phyloP scores from a whole-genome alignment of 2,888 invertebrate species.

The Catocala fraxini region DNA sequence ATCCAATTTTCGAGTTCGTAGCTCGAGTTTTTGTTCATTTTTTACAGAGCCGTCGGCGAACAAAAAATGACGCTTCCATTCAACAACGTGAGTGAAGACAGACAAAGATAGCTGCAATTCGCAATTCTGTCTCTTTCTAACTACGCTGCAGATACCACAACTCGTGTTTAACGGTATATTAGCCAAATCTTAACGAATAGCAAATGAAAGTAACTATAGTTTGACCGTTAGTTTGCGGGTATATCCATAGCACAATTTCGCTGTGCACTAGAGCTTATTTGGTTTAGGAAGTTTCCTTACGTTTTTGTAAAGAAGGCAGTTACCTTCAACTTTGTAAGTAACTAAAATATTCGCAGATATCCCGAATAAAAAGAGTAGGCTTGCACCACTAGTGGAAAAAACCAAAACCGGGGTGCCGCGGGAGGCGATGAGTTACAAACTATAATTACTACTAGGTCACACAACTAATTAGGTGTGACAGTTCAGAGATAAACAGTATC shows the following conservation, averaged over 20 bases:
- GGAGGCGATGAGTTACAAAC: slow-evolving; percentile 52
- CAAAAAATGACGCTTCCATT: slow-evolving; percentile 76
- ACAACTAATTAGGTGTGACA: slow-evolving; percentile 56
- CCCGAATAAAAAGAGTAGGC: no score
- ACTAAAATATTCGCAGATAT: no score
- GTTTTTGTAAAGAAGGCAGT: no score
- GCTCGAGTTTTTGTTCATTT: slow-evolving; percentile 73
- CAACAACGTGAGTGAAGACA: slow-evolving; percentile 61
- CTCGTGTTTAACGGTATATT: slow-evolving; percentile 71
- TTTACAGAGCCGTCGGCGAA: slow-evolving; percentile 64
- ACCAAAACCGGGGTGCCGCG: slow-evolving; percentile 40
- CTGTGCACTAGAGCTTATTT: background rate
- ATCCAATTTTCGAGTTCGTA: slow-evolving; percentile 78
- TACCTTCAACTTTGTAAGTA: no score
- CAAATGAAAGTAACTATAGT: slow-evolving; percentile 70
- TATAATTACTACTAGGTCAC: slow-evolving; percentile 66
- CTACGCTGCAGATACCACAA: slow-evolving; percentile 55
- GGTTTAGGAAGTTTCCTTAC: background rate
- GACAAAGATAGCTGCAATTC: slow-evolving; percentile 60
- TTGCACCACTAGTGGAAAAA: slow-evolving; percentile 40
- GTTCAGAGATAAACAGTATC: slow-evolving; percentile 45
- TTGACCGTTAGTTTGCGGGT: slow-evolving; percentile 62
- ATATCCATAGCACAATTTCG: slow-evolving; percentile 35
- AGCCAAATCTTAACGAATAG: slow-evolving; percentile 73
- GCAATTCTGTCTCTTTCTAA: slow-evolving; percentile 69